Conservation (phyloP, 2,797 vertebrate genomes). For the Gymnoscopelus microlampas region DNA sequence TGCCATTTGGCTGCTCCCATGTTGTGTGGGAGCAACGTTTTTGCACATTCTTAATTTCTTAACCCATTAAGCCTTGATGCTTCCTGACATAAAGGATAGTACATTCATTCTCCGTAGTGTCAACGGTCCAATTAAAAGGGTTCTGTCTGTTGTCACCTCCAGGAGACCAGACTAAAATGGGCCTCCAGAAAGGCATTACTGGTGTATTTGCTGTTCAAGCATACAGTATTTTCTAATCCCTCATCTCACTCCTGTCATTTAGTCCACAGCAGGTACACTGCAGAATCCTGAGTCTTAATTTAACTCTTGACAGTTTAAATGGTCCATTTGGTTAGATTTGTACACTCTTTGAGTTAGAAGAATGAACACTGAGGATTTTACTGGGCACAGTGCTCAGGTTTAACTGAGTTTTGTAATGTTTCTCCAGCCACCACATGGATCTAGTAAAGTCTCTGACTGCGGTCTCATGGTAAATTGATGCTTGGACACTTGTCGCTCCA, state of each 20-base stretch:
- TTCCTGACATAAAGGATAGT: conserved; percentile 45
- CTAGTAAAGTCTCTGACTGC: too few species aligned
- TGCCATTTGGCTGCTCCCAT: conserved; percentile 59
- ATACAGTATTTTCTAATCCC: conserved; percentile 23
- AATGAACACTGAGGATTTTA: background rate
- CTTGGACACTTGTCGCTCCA: too few species aligned
- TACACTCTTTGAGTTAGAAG: too few species aligned
- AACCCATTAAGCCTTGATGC: conserved; percentile 64
- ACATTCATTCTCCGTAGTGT: conserved; percentile 47
- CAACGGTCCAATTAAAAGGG: conserved; percentile 39
- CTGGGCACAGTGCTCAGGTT: conserved; percentile 68
- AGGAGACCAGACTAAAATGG: conserved; percentile 22
- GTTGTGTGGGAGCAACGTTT: conserved; percentile 52
- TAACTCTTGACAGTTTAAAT: too few species aligned
- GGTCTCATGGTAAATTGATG: too few species aligned
- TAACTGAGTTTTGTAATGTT: conserved; percentile 65
- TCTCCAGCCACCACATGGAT: conserved; percentile 33
- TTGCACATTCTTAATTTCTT: conserved; percentile 63
- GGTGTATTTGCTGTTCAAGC: conserved; percentile 29
- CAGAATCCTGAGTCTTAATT: conserved; percentile 1
- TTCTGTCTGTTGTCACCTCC: conserved; percentile 28
- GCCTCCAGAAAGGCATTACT: conserved; percentile 43
- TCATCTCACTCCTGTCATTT: conserved; percentile 40
- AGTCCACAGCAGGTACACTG: conserved; percentile 63
- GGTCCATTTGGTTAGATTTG: too few species aligned